Percentiles rank a stretch among this genome's conserved stretches.
These are phyloP conservation scores for Oncorhynchus clarkii DNA, from an alignment of 2,113 vertebrate species.

Conservation along the genomic window DNA sequence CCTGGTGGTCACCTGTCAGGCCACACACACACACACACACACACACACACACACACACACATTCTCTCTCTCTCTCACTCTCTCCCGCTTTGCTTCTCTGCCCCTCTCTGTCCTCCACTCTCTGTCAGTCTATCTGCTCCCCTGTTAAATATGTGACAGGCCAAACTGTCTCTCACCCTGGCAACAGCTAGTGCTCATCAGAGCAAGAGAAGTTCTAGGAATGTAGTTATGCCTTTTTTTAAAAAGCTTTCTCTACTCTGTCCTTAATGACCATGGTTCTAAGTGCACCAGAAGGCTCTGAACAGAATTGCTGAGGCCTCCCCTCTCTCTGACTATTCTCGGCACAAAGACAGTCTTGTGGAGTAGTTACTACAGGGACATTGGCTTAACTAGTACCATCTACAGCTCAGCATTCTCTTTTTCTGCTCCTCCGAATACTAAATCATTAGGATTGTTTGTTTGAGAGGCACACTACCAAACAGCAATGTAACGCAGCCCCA, in stretches of 20 bases:
- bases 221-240: not conserved
- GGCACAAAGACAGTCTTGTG: not conserved
- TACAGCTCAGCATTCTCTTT: too few relatives aligned
- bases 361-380: not conserved
- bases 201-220: not conserved
- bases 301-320: not conserved
- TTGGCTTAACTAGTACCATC: not conserved
- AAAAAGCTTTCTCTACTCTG: not conserved
- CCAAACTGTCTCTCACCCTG: not conserved
- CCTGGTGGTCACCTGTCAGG: not conserved
- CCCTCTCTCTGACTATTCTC: not conserved
- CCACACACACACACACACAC: not conserved
- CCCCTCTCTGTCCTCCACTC: not conserved
- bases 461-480: not conserved
- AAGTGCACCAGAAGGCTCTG: not conserved
- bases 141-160: not conserved
- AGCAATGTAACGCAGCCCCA: not conserved
- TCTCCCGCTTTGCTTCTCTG: too few relatives aligned
- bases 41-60: not conserved
- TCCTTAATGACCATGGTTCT: not conserved
- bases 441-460: not conserved
- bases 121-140: not conserved
- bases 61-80: too few relatives aligned
- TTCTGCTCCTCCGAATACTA: not conserved
- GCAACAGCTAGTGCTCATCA: not conserved